Evolutionary conservation across 2,888 invertebrate species (phyloP), one percentile per base, ranked within the genome.

Genomic region (Aleiodes leptofemur): DNA sequence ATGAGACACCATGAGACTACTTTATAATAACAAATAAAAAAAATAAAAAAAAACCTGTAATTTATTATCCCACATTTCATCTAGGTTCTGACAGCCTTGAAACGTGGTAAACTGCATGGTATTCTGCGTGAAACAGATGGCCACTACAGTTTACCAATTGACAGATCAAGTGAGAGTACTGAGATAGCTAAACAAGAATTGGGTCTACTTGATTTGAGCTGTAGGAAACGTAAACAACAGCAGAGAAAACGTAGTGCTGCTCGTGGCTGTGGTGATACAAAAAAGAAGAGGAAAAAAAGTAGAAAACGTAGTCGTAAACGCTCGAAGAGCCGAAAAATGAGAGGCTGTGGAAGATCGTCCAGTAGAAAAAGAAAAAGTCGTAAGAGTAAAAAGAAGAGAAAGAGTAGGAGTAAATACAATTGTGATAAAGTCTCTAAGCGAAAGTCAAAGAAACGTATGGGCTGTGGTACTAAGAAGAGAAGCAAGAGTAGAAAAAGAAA

Each of bases 131-230:
- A 82, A n/a, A 75, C 77, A 9, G 80, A 78, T 0, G 79, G 76
- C 6, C 78, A 78, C 55, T 86, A 85, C 55, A 78, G 79, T n/a
- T 31, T 86, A 13, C 82, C 84, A 9, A 82, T 79, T 4, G 82
- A 78, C 9, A 77, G 77, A 0, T 81, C 79, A 5, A 70, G 76
- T 23, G 82, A 80, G 9, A 77, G 78, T 0, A 73, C 80, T 66
- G 85, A 85, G 53, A 76, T 85, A 0, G 84, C 84, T 0, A 72
- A 73, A 0, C 85, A 86, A 34, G 85, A 86, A 29, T 74, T 86
- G 4, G 84, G 80, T 9, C 76, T 86, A 1, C 59, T 86, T 38
- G 83, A 85, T 51, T 55, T 80, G 1, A 74, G 73, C 0, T 81
- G 81, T n/a, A 80, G 82, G 7, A 76, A 75, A 16, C 78, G 78